A percentile compares a stretch with the other conserved stretches of the same genome.
Evolutionary conservation across 2,797 vertebrate species (phyloP).

Genomic region (Chaunax sp.): DNA sequence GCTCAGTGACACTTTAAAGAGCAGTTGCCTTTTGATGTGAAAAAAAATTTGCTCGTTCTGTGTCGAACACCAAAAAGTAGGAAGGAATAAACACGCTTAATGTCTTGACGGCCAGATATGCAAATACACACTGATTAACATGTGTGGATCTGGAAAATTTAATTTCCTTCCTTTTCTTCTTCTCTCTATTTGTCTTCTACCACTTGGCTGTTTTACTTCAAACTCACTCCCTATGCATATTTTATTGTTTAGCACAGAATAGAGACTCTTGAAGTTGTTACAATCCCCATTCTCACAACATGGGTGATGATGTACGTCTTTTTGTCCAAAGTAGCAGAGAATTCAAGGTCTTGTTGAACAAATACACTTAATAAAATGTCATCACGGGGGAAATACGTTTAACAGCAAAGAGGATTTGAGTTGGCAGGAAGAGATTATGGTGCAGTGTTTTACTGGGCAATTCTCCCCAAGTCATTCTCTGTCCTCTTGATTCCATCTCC

Average conservation of each 20-base stretch:
- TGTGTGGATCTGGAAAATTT: constrained; percentile 27
- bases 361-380: constrained; percentile 67
- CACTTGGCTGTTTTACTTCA: constrained; percentile 11
- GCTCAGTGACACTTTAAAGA: constrained; percentile 49
- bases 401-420: constrained; percentile 61
- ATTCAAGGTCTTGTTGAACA: constrained; percentile 53
- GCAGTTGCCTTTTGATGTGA: constrained; percentile 63
- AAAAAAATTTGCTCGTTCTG: constrained; percentile 48
- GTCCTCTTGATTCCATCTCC: constrained; percentile 53
- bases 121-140: constrained; percentile 43
- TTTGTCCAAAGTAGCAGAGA: constrained; percentile 26
- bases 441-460: constrained; percentile 65
- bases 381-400: constrained; percentile 37
- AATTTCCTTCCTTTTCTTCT: constrained; percentile 26
- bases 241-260: constrained; percentile 43
- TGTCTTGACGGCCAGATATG: constrained; percentile 41
- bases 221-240: neutral
- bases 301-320: constrained; percentile 16
- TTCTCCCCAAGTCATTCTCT: constrained; percentile 42
- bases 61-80: constrained; percentile 21
- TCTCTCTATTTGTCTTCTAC: constrained; percentile 7
- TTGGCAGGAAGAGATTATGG: constrained; percentile 62
- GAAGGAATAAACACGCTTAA: constrained; percentile 43
- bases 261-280: constrained; percentile 44
- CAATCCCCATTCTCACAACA: constrained; percentile 23